Percentiles rank a stretch among this genome's conserved stretches.
Evolutionary conservation across 2,888 invertebrate genomes (phyloP).

Genomic region (Altica lythri): DNA sequence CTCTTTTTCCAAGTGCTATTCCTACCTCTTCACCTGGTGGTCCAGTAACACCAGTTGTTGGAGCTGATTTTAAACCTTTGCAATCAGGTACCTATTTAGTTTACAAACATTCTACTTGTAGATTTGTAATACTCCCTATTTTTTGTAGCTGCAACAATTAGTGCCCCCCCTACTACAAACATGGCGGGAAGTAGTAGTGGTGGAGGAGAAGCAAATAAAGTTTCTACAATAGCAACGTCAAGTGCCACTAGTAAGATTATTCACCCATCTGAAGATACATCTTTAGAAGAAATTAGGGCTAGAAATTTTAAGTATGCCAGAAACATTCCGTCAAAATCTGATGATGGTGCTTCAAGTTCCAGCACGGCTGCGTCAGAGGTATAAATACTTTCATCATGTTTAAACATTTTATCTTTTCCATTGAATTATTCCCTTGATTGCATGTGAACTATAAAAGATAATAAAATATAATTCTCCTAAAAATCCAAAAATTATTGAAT

Average conservation of each 20-base stretch:
- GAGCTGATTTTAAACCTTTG: constrained; percentile 65
- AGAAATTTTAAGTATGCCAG: constrained; percentile 67
- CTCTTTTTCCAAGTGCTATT: constrained; percentile 82
- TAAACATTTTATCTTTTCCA: too few species aligned
- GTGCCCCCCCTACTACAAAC: constrained; percentile 70
- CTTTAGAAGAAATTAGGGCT: constrained; percentile 82
- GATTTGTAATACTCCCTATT: constrained; percentile 1
- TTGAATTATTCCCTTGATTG: too few species aligned
- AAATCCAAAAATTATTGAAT: too few species aligned
- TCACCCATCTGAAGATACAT: constrained; percentile 92
- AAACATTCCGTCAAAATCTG: constrained; percentile 49
- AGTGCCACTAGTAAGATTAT: constrained; percentile 88
- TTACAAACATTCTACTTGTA: background rate
- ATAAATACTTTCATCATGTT: too few species aligned
- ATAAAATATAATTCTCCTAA: too few species aligned
- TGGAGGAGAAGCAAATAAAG: constrained; percentile 42
- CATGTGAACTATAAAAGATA: too few species aligned
- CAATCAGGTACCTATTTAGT: constrained; percentile 58
- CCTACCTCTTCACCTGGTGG: constrained; percentile 61
- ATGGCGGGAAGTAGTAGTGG: constrained; percentile 48
- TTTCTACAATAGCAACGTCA: constrained; percentile 73
- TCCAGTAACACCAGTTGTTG: constrained; percentile 61
- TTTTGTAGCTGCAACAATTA: constrained; percentile 71
- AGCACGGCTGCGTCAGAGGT: constrained; percentile 52
- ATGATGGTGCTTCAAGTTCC: constrained; percentile 48